These are phyloP conservation scores for Drosophila baimaii DNA, from an alignment of 1,140 invertebrate genomes.

Conservation along the genomic window DNA sequence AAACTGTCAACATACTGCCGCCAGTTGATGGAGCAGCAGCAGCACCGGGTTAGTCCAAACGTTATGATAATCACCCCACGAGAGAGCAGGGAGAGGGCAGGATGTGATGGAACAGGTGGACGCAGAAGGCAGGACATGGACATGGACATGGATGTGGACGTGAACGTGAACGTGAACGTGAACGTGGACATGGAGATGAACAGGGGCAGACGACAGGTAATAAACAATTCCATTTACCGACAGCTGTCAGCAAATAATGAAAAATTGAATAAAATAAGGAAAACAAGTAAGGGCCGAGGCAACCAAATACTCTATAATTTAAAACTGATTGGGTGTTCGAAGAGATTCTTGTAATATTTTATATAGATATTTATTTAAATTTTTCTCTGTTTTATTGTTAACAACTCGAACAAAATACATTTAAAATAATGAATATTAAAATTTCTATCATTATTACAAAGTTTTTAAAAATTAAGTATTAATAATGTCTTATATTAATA, in stretches of 20 bases:
- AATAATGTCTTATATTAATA: no score
- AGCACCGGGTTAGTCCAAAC: slow-evolving; percentile 47
- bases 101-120: slow-evolving; percentile 17
- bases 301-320: slow-evolving; percentile 1
- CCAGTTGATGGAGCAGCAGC: slow-evolving; percentile 30
- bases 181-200: slow-evolving; percentile 14
- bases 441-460: no score
- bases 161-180: slow-evolving; percentile 2
- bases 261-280: slow-evolving; percentile 68
- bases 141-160: slow-evolving; percentile 6
- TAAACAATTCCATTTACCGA: slow-evolving; percentile 82
- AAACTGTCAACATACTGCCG: slow-evolving; percentile 71
- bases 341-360: no score
- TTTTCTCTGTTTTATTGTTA: neutral
- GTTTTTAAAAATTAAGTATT: no score
- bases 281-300: neutral
- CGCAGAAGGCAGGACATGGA: slow-evolving; percentile 25
- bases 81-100: neutral
- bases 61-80: slow-evolving; percentile 77
- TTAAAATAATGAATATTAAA: no score
- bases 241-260: slow-evolving; percentile 80
- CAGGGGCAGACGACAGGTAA: slow-evolving; percentile 63
- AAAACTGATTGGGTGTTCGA: neutral
- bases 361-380: no score
- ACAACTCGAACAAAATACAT: no score